Conservation (phyloP, 2,113 vertebrate species). For the Mohoua ochrocephala region DNA sequence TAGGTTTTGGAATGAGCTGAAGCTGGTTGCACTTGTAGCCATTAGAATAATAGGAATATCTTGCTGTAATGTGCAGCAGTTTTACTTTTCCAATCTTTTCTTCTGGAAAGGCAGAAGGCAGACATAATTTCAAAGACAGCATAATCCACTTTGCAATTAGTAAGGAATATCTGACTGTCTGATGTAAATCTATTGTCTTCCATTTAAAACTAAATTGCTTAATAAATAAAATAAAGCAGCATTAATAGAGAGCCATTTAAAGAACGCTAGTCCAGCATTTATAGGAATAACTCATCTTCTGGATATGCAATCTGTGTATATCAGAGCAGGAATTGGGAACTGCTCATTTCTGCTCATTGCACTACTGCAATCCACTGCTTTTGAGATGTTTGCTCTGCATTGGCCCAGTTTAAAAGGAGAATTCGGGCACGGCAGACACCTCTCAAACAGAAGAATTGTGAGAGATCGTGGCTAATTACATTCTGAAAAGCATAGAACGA, state of each 20-base stretch:
- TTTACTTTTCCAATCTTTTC: neutral
- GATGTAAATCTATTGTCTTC: neutral
- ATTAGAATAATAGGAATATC: conserved; percentile 3
- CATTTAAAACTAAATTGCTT: neutral
- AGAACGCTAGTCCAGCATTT: neutral
- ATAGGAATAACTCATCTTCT: neutral
- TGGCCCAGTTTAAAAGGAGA: neutral
- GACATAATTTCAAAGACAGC: neutral
- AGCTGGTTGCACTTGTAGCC: neutral
- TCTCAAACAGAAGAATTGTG: neutral
- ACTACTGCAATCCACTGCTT: neutral
- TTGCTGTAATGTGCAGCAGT: neutral
- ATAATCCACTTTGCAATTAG: neutral
- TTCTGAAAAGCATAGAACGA: neutral
- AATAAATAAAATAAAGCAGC: neutral
- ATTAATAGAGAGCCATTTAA: neutral
- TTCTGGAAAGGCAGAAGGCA: neutral
- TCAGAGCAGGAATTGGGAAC: neutral
- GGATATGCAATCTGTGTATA: neutral
- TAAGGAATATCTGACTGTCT: neutral
- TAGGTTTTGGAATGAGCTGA: neutral
- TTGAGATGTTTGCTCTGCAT: neutral
- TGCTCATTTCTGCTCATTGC: neutral
- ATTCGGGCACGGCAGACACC: neutral
- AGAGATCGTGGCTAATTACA: neutral